Percentiles rank a stretch among this genome's conserved stretches.
Conservation (phyloP, 2,888 invertebrate species). For the Hartigia nigra region DNA sequence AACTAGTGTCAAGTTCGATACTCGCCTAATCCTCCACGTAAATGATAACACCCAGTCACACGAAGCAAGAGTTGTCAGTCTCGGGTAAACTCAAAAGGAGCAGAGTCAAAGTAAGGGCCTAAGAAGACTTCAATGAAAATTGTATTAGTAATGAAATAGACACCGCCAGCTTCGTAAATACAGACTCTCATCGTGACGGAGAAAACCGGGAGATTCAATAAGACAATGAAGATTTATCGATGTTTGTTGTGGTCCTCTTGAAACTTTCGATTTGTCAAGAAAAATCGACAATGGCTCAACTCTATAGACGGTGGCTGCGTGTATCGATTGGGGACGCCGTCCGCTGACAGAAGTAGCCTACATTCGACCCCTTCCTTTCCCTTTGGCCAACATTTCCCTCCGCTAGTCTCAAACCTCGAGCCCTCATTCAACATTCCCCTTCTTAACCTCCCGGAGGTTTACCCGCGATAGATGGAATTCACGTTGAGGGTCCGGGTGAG, state of each 20-base stretch:
- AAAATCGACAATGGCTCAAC: neutral
- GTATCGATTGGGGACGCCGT: conserved; percentile 64
- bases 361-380: conserved; percentile 49
- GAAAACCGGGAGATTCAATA: neutral
- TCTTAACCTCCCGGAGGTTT: conserved; percentile 21
- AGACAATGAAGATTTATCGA: neutral
- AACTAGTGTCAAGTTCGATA: neutral
- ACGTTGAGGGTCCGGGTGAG: conserved; percentile 2
- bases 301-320: conserved; percentile 34
- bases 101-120: neutral
- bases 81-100: neutral
- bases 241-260: neutral
- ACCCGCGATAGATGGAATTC: conserved; percentile 11
- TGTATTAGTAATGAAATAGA: neutral
- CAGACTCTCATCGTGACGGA: neutral
- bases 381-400: conserved; percentile 24
- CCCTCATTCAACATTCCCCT: conserved; percentile 56
- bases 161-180: neutral
- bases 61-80: neutral
- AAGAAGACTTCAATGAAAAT: neutral
- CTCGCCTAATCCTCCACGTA: neutral
- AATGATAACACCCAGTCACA: neutral
- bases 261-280: neutral
- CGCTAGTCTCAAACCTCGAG: conserved; percentile 33
- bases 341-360: conserved; percentile 61